These are phyloP conservation scores for Bergia sp. DNA, from an alignment of 92 coral and sea anemone genomes.

Conservation along the genomic window DNA sequence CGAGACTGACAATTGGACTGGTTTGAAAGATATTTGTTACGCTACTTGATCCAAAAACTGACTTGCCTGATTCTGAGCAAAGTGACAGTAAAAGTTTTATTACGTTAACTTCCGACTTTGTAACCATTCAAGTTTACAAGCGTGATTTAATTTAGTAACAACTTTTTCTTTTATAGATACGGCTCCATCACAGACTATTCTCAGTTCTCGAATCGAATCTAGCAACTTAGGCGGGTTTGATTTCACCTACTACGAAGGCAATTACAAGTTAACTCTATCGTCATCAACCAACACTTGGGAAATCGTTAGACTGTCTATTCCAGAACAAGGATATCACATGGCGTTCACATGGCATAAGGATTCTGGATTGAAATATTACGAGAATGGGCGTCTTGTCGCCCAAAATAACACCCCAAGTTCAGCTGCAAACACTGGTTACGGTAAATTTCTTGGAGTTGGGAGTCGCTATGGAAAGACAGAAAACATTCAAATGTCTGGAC, in stretches of 20 bases:
- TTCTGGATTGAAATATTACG: not conserved
- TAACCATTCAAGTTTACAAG: too few species aligned
- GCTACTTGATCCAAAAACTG: too few species aligned
- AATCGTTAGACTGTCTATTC: not conserved
- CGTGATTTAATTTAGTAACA: too few species aligned
- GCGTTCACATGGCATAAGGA: not conserved
- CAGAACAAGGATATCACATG: not conserved
- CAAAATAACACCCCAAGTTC: not conserved
- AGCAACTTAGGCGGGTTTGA: not conserved
- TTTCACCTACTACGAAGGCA: not conserved
- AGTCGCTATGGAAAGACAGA: not conserved
- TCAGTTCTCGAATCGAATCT: not conserved
- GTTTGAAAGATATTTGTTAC: too few species aligned
- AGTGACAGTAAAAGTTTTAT: too few species aligned
- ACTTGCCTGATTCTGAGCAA: too few species aligned
- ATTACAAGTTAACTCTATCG: not conserved
- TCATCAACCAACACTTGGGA: not conserved
- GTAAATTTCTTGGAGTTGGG: not conserved
- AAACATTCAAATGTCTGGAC: slow-evolving; percentile 23
- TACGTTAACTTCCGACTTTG: too few species aligned
- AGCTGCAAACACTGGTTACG: not conserved
- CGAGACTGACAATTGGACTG: too few species aligned
- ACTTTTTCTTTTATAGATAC: too few species aligned
- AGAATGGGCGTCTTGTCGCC: not conserved
- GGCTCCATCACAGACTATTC: not conserved